phyloP scores from a whole-genome alignment of 1,140 invertebrate species.

The Drosophila ironensis region DNA sequence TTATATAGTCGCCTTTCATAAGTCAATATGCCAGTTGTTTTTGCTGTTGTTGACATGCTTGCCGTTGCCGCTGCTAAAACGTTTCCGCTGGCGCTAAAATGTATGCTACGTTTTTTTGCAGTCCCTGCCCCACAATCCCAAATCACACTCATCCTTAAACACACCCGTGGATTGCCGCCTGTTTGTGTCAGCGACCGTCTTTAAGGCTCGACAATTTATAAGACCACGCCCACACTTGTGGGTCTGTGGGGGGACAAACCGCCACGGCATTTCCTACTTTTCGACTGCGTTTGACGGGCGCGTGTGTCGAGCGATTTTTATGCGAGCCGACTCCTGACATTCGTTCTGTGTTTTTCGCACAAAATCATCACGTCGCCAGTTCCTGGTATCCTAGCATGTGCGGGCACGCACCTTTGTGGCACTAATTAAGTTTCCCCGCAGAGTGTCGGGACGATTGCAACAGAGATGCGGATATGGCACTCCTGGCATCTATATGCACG shows the following conservation, averaged over 20 bases:
- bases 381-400: not conserved
- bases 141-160: not conserved
- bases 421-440: not conserved
- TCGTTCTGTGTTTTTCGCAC: conserved; percentile 4
- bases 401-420: too few species aligned
- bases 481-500: too few species aligned
- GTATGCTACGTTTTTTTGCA: conserved; percentile 57
- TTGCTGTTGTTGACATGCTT: conserved; percentile 39
- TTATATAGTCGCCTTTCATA: conserved; percentile 19
- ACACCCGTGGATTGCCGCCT: conserved; percentile 12
- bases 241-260: conserved; percentile 7
- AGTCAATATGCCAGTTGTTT: conserved; percentile 24
- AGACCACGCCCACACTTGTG: conserved; percentile 30
- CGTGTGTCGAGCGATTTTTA: conserved; percentile 63
- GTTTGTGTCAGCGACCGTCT: conserved; percentile 56
- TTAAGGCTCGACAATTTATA: conserved; percentile 63
- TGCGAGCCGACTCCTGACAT: conserved; percentile 58
- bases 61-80: conserved; percentile 45
- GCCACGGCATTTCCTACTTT: conserved; percentile 32
- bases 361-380: conserved; percentile 15
- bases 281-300: conserved; percentile 55
- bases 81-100: conserved; percentile 68
- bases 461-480: not conserved
- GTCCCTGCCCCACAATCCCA: not conserved
- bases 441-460: not conserved